Conservation (phyloP, 2,113 vertebrate genomes). For the Xiphorhynchus elegans region DNA sequence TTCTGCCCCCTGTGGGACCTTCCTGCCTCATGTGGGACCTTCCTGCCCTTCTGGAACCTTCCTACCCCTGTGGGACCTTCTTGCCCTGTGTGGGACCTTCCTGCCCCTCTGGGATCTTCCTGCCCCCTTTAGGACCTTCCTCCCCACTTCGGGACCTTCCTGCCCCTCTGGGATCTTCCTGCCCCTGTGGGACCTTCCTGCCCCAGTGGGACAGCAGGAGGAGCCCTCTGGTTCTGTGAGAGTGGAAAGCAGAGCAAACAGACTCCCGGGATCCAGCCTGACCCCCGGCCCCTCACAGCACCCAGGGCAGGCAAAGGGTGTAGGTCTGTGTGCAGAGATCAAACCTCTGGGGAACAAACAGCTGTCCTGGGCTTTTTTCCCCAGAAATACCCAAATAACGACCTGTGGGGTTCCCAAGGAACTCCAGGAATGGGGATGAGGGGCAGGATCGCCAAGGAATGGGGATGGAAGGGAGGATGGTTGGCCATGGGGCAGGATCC, state of each 20-base stretch:
- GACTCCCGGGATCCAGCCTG: accelerated
- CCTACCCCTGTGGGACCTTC: too few species aligned
- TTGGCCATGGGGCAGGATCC: neutral
- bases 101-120: accelerated
- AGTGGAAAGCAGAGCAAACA: accelerated
- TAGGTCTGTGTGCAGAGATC: neutral
- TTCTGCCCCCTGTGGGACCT: too few species aligned
- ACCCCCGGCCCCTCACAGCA: accelerated
- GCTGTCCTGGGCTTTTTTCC: neutral
- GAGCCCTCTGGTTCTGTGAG: neutral
- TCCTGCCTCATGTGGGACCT: too few species aligned
- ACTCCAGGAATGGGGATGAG: neutral
- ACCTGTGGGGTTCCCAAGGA: neutral
- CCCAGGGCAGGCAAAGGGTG: neutral
- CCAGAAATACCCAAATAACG: neutral
- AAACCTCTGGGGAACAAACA: neutral
- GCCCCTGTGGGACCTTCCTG: accelerated
- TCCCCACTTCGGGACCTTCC: too few species aligned
- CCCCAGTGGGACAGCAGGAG: neutral
- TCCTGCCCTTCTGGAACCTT: too few species aligned
- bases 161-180: too few species aligned
- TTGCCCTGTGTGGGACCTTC: too few species aligned
- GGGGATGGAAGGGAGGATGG: accelerated
- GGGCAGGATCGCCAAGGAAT: accelerated
- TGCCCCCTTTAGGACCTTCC: too few species aligned